phyloP scores from a whole-genome alignment of 1,140 invertebrate genomes.

The Nymphalis io region DNA sequence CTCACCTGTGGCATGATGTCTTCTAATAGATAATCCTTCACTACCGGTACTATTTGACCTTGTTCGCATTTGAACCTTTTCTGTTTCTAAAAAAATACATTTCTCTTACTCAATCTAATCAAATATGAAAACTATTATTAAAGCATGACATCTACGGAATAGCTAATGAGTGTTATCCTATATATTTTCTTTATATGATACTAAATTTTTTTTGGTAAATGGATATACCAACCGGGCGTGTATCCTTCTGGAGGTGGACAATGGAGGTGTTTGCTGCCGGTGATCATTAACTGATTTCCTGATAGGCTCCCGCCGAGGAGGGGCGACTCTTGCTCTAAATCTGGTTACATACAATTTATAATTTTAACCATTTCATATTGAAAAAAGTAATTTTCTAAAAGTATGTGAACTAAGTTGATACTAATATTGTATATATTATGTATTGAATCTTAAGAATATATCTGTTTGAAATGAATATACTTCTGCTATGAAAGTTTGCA shows the following conservation, averaged over 20 bases:
- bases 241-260: constrained; percentile 86
- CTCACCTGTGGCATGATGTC: constrained; percentile 81
- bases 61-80: constrained; percentile 82
- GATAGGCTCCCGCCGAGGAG: constrained; percentile 80
- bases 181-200: not conserved
- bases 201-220: not conserved
- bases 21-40: constrained; percentile 81
- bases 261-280: constrained; percentile 88
- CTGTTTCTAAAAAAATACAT: constrained; percentile 69
- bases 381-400: not conserved
- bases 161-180: not conserved
- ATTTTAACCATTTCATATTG: not conserved
- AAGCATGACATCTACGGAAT: constrained; percentile 17
- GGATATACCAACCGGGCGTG: constrained; percentile 69
- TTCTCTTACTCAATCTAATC: constrained; percentile 21
- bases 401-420: not conserved
- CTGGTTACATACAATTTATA: constrained; percentile 43
- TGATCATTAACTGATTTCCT: constrained; percentile 87
- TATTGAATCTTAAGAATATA: too few relatives aligned
- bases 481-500: too few relatives aligned
- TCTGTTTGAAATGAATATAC: too few relatives aligned
- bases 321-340: constrained; percentile 61
- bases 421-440: too few relatives aligned
- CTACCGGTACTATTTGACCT: constrained; percentile 82
- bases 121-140: not conserved